A percentile compares a stretch with the other conserved stretches of the same genome.
Conservation (phyloP, 2,888 invertebrate species). For the Parnassius apollo region DNA sequence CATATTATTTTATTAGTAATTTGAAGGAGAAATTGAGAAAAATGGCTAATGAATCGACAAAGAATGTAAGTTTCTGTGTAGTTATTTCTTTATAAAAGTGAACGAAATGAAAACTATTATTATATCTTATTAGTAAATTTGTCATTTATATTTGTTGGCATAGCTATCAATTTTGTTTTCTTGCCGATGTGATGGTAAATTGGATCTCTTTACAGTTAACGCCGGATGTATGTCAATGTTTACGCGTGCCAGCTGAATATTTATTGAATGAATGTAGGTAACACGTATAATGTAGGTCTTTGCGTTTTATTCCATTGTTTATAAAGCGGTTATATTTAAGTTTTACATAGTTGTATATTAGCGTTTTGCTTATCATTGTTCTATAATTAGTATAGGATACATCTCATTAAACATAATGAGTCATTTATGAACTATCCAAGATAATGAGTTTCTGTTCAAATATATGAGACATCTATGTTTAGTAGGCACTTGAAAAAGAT, state of each 20-base stretch:
- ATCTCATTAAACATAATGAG: slow-evolving; percentile 3
- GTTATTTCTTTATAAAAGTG: slow-evolving; percentile 11
- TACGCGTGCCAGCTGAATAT: slow-evolving; percentile 52
- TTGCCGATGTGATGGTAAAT: slow-evolving; percentile 43
- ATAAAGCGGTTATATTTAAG: neutral
- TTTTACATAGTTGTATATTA: neutral
- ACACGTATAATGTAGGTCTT: slow-evolving; percentile 16
- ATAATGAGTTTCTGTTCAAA: neutral
- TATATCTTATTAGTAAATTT: neutral
- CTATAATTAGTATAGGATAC: slow-evolving; percentile 8
- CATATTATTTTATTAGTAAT: no score
- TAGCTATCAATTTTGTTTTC: slow-evolving; percentile 31
- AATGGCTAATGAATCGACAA: slow-evolving; percentile 82
- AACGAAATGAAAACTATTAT: neutral
- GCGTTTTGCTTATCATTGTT: slow-evolving; percentile 22
- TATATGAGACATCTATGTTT: slow-evolving; percentile 1
- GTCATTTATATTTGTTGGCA: neutral
- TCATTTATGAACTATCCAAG: slow-evolving; percentile 5
- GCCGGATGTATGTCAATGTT: slow-evolving; percentile 59
- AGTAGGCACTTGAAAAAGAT: no score
- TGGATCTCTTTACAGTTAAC: slow-evolving; percentile 51
- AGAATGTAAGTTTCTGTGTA: slow-evolving; percentile 77
- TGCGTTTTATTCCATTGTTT: no score
- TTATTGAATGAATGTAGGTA: slow-evolving; percentile 41
- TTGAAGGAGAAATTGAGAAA: slow-evolving; percentile 27